Evolutionary conservation across 2,888 invertebrate species (phyloP).

Genomic region (Pollenia griseotomentosa): DNA sequence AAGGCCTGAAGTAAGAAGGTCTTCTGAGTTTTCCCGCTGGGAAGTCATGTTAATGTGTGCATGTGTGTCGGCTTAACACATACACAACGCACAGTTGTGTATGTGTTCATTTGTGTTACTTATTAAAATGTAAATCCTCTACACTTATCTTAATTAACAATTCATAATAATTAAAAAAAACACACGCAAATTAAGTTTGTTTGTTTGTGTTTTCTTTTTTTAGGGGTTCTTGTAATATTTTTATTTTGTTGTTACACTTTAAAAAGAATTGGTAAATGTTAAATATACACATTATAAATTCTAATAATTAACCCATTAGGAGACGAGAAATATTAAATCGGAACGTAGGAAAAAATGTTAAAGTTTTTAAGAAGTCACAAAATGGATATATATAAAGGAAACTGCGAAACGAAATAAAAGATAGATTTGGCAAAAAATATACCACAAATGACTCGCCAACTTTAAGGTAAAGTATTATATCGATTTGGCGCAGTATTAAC

Average conservation of each 20-base stretch:
- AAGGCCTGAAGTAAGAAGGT: too few relatives aligned
- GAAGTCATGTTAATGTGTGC: not conserved
- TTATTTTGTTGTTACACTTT: not conserved
- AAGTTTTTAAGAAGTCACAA: too few relatives aligned
- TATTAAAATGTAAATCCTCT: slow-evolving; percentile 74
- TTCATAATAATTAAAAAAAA: slow-evolving; percentile 62
- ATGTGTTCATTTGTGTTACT: slow-evolving; percentile 23
- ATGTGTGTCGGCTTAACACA: not conserved
- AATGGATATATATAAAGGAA: too few relatives aligned
- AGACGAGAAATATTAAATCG: too few relatives aligned
- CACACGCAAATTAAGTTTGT: slow-evolving; percentile 47
- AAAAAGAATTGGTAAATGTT: slow-evolving; percentile 22
- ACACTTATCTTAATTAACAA: slow-evolving; percentile 76
- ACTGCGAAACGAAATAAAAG: too few relatives aligned
- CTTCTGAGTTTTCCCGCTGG: too few relatives aligned
- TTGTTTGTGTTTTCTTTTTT: slow-evolving; percentile 2
- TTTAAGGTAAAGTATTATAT: too few relatives aligned
- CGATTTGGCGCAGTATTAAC: too few relatives aligned
- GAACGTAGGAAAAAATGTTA: too few relatives aligned
- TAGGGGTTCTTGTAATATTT: not conserved
- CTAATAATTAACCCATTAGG: slow-evolving; percentile 53
- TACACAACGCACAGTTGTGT: not conserved
- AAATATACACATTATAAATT: slow-evolving; percentile 16
- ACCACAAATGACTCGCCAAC: too few relatives aligned
- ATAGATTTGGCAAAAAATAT: too few relatives aligned